Base-by-base conservation (phyloP, 2,888 invertebrate genomes). In the Bimastos eiseni region DNA sequence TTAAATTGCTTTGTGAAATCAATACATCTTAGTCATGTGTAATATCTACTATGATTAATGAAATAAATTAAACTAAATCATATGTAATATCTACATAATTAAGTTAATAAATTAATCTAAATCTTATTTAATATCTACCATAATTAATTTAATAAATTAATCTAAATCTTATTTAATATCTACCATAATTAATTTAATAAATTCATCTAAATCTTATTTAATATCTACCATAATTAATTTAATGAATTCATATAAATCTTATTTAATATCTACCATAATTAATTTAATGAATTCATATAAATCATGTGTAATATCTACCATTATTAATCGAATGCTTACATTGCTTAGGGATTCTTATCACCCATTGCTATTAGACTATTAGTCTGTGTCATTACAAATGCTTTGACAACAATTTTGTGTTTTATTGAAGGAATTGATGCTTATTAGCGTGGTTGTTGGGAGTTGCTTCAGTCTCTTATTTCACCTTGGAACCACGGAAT, bases 401-500 rank as follows among this genome's bases (percentile, higher is more conserved):
- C 36, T 34, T 86, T 86, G 34, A 37, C 36, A 36, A 36, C 5
- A 8, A 17, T 86, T 86, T 86, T 86, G 86, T 86, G n/a, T 70
- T 70, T n/a, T n/a, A n/a, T 70, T 70, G 55, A 36, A 86, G 86
- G 86, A 86, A 0, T 24, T 86, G 86, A 86, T 86, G 86, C 36
- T 86, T 6, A 24, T 86, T 1, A 24, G 86, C 15, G 13, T 86
- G 17, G 36, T 86, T 21, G 37, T 37, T 36, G 86, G 86, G 24
- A 37, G 8, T 37, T 21, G 30, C 36, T 86, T 86, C 86, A 86
- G 86, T 86, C 37, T 86, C 34, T 36, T 86, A 19, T 86, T 86
- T 24, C 86, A 86, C 36, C n/a, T 86, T 4, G 86, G 86, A 86
- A 86, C 86, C 24, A 34, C 86, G 21, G 86, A 86, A 86, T 86